phyloP scores from a whole-genome alignment of 2,888 invertebrate species.

The Metellina segmentata region DNA sequence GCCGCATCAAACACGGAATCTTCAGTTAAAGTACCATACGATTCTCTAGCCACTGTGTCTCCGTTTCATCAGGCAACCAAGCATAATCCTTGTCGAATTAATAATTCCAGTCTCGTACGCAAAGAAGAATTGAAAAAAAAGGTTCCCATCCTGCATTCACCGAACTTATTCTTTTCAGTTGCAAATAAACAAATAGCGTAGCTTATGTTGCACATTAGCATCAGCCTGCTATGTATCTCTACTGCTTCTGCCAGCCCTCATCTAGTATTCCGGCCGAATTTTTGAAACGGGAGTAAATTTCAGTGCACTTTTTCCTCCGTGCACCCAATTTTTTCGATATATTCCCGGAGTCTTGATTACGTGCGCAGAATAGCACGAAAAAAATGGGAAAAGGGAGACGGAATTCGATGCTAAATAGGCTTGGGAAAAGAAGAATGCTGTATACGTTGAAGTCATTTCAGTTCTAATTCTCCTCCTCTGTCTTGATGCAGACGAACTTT shows the following conservation, averaged over 20 bases:
- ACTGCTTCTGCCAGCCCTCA: neutral
- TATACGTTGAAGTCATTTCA: neutral
- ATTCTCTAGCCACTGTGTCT: no score
- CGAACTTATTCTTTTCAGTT: constrained; percentile 4
- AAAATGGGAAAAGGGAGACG: neutral
- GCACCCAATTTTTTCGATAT: constrained; percentile 23
- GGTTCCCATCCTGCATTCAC: neutral
- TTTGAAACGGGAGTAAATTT: constrained; percentile 34
- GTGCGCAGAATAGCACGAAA: constrained; percentile 46
- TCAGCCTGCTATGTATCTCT: constrained; percentile 31
- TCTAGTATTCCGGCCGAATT: constrained; percentile 38
- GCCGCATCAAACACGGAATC: no score
- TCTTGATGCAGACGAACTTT: neutral
- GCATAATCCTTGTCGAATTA: constrained; percentile 2
- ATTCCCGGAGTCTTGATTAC: constrained; percentile 47
- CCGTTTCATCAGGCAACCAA: no score
- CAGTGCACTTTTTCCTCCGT: constrained; percentile 3
- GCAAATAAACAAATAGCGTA: constrained; percentile 60
- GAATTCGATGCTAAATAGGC: constrained; percentile 53
- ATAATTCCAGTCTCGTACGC: constrained; percentile 42
- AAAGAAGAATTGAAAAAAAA: constrained; percentile 18
- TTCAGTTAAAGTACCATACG: no score
- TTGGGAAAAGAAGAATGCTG: neutral
- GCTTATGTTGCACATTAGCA: constrained; percentile 56
- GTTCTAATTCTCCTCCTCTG: constrained; percentile 19